Evolutionary conservation across 2,888 invertebrate genomes (phyloP).

Genomic region (Latheticus oryzae): DNA sequence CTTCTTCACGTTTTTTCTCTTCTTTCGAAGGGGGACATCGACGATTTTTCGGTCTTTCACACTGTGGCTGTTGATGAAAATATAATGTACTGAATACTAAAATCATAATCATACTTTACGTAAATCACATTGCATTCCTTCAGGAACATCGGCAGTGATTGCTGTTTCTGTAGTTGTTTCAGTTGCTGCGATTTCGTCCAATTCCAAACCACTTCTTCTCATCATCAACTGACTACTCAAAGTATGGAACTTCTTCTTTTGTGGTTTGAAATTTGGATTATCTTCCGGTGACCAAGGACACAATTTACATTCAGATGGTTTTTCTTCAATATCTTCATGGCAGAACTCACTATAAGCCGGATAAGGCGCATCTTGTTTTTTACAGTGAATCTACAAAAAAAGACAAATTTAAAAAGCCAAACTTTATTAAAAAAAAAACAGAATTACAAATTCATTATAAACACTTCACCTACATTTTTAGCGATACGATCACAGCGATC

Average conservation of each 20-base stretch:
- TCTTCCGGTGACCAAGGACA: slow-evolving; percentile 52
- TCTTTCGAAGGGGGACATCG: slow-evolving; percentile 22
- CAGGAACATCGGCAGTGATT: not conserved
- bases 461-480: slow-evolving; percentile 33
- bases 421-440: slow-evolving; percentile 34
- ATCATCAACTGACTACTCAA: slow-evolving; percentile 1
- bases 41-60: slow-evolving; percentile 27
- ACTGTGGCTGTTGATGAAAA: slow-evolving; percentile 30
- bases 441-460: slow-evolving; percentile 29
- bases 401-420: slow-evolving; percentile 15
- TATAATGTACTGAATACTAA: no score
- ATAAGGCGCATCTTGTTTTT: slow-evolving; percentile 53
- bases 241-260: slow-evolving; percentile 48
- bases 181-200: slow-evolving; percentile 4
- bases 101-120: slow-evolving; percentile 29
- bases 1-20: slow-evolving; percentile 9
- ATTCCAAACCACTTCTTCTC: slow-evolving; percentile 21
- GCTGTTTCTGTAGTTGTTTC: not conserved
- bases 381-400: slow-evolving; percentile 44
- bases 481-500: slow-evolving; percentile 14
- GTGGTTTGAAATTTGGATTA: slow-evolving; percentile 52
- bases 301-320: slow-evolving; percentile 50
- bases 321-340: slow-evolving; percentile 48
- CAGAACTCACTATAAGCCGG: slow-evolving; percentile 55
- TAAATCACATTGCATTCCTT: slow-evolving; percentile 31